Base-by-base conservation (phyloP, 2,888 invertebrate genomes). In the Elysia crispata region DNA sequence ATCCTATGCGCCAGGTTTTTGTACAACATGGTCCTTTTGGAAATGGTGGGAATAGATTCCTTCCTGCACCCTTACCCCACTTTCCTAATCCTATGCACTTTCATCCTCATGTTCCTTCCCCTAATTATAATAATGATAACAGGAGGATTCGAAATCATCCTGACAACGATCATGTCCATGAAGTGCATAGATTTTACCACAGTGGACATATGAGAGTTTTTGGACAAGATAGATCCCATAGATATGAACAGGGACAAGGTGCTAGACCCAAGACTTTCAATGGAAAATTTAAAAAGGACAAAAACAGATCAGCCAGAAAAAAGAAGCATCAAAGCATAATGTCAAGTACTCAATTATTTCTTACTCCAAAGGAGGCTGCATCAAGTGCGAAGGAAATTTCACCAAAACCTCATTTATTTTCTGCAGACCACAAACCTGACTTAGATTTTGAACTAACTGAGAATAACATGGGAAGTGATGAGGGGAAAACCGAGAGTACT, bases 11-110 rank as follows among this genome's bases (percentile, higher is more conserved):
- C 30, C 79, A 79, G 57, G 41, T 79, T 28, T 79, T 79, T 50
- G n/a, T 79, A 73, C 79, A 79, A 54, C 73, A 66, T 23, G 66
- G 79, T n/a, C 79, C 79, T 0, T 79, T 79, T 66, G 79, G 79
- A 15, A 64, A 54, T 62, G 74, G 73, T 23, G 62, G 23, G n/a
- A 54, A 74, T 33, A 64, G 66, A 49, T 79, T 31, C 66, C 62
- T 72, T 28, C 54, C 74, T n/a, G 64, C 54, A 54, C 64, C 66
- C 23, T 74, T 72, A 54, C 73, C 72, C 31, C 64, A 41, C 31
- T 41, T 41, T 41, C 79, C 73, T 11, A 73, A 73, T 50, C 66
- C 50, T 23, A n/a, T 74, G 25, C 50, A 54, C 18, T 50, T 64
- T 60, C 66, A 50, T 15, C 66, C 57, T 8, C 69, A 67, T n/a